Percentiles rank a stretch among this genome's conserved stretches.
Conservation (phyloP, 2,888 invertebrate species). For the Diloba caeruleocephala region DNA sequence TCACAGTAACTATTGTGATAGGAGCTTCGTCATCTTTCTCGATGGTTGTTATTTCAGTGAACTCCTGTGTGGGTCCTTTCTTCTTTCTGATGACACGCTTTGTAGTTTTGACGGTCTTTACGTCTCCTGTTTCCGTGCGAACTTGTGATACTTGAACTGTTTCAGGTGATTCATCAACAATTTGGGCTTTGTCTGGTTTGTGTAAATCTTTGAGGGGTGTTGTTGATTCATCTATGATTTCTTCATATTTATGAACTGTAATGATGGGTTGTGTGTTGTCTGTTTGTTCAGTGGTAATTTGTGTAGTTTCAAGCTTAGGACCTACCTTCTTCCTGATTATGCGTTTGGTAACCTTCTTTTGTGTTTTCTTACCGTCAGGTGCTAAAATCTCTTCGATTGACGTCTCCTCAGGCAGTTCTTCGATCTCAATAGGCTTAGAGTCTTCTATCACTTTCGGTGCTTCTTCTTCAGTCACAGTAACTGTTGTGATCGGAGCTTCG, state of each 20-base stretch:
- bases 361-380: constrained; percentile 37
- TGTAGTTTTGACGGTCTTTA: background rate
- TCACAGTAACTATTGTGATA: constrained; percentile 7
- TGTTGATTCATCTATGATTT: constrained; percentile 62
- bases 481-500: constrained; percentile 19
- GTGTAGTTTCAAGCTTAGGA: constrained; percentile 76
- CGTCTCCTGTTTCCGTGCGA: constrained; percentile 45
- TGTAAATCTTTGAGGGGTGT: constrained; percentile 52
- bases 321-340: constrained; percentile 71
- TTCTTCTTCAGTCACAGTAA: constrained; percentile 5
- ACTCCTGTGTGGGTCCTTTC: constrained; percentile 17
- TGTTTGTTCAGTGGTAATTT: constrained; percentile 57
- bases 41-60: constrained; percentile 11
- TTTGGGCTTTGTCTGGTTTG: constrained; percentile 2
- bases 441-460: background rate
- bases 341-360: constrained; percentile 51
- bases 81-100: constrained; percentile 20
- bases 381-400: constrained; percentile 44
- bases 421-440: background rate
- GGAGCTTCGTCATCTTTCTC: constrained; percentile 20
- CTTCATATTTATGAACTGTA: constrained; percentile 59
- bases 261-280: constrained; percentile 43
- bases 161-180: constrained; percentile 14
- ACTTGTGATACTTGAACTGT: constrained; percentile 50
- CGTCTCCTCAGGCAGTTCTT: constrained; percentile 69